phyloP scores from a whole-genome alignment of 2,113 vertebrate species.

The Lagenorhynchus albirostris region DNA sequence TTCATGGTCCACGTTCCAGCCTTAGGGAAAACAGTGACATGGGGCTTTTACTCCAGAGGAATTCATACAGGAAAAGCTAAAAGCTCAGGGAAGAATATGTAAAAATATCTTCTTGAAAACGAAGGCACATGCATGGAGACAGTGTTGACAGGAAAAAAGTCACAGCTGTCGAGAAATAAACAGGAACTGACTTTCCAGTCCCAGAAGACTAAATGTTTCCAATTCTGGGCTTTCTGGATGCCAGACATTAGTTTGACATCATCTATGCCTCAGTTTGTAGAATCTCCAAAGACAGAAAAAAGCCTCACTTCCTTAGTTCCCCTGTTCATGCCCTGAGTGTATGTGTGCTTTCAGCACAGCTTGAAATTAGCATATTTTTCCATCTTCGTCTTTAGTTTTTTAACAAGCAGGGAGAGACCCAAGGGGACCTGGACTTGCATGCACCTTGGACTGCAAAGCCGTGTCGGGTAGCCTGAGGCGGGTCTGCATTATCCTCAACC shows the following conservation, averaged over 20 bases:
- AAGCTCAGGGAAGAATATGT: neutral
- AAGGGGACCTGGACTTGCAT: accelerated
- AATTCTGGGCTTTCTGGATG: neutral
- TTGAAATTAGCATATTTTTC: constrained; percentile 33
- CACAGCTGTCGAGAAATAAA: neutral
- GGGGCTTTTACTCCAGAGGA: neutral
- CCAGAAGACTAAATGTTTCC: neutral
- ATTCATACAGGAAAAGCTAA: neutral
- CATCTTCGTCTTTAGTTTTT: constrained; percentile 42
- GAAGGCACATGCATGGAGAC: neutral
- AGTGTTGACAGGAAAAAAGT: neutral
- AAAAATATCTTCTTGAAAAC: neutral
- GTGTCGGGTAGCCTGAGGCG: neutral
- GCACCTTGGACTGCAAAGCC: accelerated
- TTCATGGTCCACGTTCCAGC: neutral
- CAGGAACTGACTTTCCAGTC: neutral
- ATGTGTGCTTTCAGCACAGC: neutral
- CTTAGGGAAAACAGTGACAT: neutral
- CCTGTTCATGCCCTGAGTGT: neutral
- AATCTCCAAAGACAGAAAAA: neutral
- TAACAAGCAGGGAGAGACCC: neutral
- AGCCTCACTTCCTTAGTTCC: neutral
- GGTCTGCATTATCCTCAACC: neutral
- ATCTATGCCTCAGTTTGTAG: neutral
- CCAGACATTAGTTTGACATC: neutral